These are phyloP conservation scores for Hypotaenidia philippensis DNA, from an alignment of 2,797 vertebrate genomes.

Conservation along the genomic window DNA sequence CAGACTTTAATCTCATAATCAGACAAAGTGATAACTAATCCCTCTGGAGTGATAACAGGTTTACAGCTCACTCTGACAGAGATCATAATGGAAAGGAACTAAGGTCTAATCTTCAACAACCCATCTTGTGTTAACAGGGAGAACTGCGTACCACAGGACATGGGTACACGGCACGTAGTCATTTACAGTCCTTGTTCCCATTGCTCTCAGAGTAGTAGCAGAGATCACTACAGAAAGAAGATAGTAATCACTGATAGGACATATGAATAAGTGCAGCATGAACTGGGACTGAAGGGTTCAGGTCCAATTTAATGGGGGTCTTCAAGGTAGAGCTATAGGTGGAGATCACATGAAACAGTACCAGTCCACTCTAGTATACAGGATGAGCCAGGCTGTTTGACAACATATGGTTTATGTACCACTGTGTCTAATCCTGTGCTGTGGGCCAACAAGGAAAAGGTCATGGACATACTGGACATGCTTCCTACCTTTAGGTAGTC, in stretches of 20 bases:
- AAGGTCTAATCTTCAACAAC: neutral
- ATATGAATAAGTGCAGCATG: neutral
- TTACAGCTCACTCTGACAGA: neutral
- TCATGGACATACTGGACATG: neutral
- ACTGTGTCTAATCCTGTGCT: neutral
- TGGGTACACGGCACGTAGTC: rapidly evolving
- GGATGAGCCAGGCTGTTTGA: neutral
- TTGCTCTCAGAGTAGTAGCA: neutral
- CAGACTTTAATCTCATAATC: neutral
- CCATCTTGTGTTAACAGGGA: neutral
- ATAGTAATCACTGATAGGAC: neutral
- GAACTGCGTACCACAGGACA: neutral
- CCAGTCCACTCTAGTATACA: neutral
- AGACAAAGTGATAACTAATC: neutral
- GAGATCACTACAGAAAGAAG: neutral
- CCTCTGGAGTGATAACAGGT: neutral
- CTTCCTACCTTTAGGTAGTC: neutral
- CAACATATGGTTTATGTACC: neutral
- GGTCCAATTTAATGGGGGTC: neutral
- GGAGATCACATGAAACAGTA: neutral
- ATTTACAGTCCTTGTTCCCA: neutral
- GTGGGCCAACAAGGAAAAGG: neutral
- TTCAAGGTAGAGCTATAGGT: neutral
- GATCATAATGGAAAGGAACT: neutral
- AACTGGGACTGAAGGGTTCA: neutral